Percentiles rank a stretch among this genome's conserved stretches.
phyloP scores from a whole-genome alignment of 2,888 invertebrate genomes.

The Lypha dubia region DNA sequence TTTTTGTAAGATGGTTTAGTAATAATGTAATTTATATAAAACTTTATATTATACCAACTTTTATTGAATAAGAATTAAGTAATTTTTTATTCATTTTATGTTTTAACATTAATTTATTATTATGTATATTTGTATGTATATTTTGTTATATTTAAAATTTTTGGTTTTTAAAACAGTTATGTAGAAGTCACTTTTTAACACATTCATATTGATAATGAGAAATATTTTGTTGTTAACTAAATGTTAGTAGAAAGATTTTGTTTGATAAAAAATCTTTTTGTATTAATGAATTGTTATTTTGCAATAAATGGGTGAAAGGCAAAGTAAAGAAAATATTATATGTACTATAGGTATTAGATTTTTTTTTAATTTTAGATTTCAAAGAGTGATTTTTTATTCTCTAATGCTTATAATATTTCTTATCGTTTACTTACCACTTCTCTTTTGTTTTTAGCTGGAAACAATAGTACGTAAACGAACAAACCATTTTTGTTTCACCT shows the following conservation, averaged over 20 bases:
- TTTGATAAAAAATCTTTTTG: background rate
- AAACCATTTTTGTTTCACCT: background rate
- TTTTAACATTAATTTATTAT: conserved; percentile 48
- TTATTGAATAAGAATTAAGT: background rate
- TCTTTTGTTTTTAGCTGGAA: background rate
- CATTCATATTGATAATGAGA: conserved; percentile 33
- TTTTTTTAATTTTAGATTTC: background rate
- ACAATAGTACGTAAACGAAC: background rate
- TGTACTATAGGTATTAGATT: background rate
- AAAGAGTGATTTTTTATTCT: conserved; percentile 9
- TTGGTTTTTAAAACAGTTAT: conserved; percentile 46
- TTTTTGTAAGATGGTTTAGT: background rate
- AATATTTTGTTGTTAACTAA: conserved; percentile 59
- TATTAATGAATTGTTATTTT: background rate
- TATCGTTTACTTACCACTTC: conserved; percentile 38
- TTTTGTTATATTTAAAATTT: conserved; percentile 23
- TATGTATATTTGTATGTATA: background rate
- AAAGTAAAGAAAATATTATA: background rate
- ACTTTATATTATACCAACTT: conserved; percentile 29
- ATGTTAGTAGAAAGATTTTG: conserved; percentile 11
- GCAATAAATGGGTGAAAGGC: background rate
- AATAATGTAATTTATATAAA: conserved; percentile 19
- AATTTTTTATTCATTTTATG: background rate
- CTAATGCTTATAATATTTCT: conserved; percentile 5
- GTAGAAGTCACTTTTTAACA: conserved; percentile 62